phyloP scores from a whole-genome alignment of 2,797 vertebrate species.

The Aulostomus chinensis region DNA sequence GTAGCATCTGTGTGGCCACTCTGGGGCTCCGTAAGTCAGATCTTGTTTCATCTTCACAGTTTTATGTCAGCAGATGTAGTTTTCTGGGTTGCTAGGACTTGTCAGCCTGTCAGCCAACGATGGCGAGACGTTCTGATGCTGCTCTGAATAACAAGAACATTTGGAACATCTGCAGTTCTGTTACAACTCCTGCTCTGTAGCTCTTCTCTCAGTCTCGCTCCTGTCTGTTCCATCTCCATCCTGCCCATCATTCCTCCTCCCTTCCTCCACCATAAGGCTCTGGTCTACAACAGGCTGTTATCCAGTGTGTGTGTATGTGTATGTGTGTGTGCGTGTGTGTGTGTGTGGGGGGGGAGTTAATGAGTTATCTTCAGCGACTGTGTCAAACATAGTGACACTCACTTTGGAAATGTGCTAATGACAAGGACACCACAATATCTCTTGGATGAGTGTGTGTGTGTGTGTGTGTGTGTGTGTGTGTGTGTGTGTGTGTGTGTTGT shows the following conservation, averaged over 20 bases:
- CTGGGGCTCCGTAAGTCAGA: too few species aligned
- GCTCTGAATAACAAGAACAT: too few species aligned
- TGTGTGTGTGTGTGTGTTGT: slow-evolving; percentile 3
- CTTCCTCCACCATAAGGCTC: slow-evolving; percentile 4
- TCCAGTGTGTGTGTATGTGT: slow-evolving; percentile 1
- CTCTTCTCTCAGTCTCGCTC: neutral
- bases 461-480: slow-evolving; percentile 11
- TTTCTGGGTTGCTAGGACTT: too few species aligned
- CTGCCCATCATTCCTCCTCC: slow-evolving; percentile 4
- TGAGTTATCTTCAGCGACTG: slow-evolving; percentile 32
- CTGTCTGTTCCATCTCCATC: neutral
- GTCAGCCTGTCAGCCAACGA: too few species aligned
- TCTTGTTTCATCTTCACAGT: too few species aligned
- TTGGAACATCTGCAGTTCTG: too few species aligned
- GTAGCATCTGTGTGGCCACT: too few species aligned
- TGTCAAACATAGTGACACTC: slow-evolving; percentile 44
- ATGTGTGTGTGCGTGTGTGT: neutral
- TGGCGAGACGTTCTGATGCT: too few species aligned
- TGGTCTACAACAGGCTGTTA: slow-evolving; percentile 21
- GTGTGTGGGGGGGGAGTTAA: slow-evolving; percentile 8
- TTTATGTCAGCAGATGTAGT: too few species aligned
- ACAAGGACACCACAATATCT: slow-evolving; percentile 36
- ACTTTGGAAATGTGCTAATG: slow-evolving; percentile 51
- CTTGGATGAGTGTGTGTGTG: too few species aligned
- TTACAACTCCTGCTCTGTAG: too few species aligned